Conservation (phyloP, 1,140 invertebrate species). For the Pseudobourletiella spinata region DNA sequence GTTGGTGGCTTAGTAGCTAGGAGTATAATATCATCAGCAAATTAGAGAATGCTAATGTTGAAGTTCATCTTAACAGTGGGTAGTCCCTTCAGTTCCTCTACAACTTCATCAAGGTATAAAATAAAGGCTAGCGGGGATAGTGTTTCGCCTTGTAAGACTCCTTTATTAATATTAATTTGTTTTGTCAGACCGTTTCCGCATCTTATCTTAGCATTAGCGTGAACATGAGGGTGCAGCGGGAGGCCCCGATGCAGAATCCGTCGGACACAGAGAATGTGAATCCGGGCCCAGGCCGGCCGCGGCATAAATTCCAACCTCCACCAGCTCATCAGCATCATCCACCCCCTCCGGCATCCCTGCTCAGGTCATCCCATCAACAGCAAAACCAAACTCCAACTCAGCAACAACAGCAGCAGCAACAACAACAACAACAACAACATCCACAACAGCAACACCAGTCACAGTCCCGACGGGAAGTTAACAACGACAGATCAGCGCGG, state of each 20-base stretch:
- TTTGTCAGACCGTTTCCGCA: too few relatives aligned
- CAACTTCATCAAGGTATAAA: too few relatives aligned
- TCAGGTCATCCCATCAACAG: conserved; percentile 18
- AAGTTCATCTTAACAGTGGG: too few relatives aligned
- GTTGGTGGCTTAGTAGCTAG: too few relatives aligned
- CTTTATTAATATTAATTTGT: too few relatives aligned
- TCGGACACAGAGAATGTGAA: background rate
- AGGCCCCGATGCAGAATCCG: background rate
- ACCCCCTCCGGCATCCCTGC: conserved; percentile 5
- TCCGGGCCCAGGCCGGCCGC: background rate
- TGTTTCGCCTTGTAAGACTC: too few relatives aligned
- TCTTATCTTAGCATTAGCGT: too few relatives aligned
- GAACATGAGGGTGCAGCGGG: background rate
- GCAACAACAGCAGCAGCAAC: background rate
- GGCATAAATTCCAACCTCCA: conserved; percentile 45
- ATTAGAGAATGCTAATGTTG: too few relatives aligned
- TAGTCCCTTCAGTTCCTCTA: too few relatives aligned
- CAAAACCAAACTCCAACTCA: background rate
- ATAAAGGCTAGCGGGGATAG: too few relatives aligned
- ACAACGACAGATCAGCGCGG: background rate
- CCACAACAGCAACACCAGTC: conserved; percentile 57
- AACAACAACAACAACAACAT: background rate
- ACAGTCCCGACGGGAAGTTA: conserved; percentile 31
- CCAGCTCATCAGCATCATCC: conserved; percentile 58
- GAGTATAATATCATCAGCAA: too few relatives aligned